Conservation (phyloP, 2,888 invertebrate genomes). For the Acleris literana region DNA sequence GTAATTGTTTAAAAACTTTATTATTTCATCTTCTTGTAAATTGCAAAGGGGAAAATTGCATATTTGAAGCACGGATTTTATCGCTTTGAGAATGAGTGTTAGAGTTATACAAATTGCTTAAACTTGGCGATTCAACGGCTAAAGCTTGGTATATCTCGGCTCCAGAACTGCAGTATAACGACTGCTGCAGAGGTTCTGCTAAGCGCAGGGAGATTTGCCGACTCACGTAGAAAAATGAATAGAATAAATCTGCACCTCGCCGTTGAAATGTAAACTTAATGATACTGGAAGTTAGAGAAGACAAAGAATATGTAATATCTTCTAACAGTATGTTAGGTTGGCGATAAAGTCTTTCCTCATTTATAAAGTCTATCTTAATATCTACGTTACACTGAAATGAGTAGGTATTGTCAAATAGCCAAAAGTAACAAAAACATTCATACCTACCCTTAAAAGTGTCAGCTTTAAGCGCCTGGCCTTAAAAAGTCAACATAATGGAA, state of each 20-base stretch:
- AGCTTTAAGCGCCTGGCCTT: too few relatives aligned
- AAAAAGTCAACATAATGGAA: too few relatives aligned
- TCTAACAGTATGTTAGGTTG: too few relatives aligned
- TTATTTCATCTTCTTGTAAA: neutral
- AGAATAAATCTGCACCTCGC: constrained; percentile 51
- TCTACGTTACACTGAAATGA: too few relatives aligned
- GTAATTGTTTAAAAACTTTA: constrained; percentile 40
- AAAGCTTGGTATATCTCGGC: constrained; percentile 45
- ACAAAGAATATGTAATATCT: neutral
- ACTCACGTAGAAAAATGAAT: constrained; percentile 57
- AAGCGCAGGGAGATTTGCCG: constrained; percentile 58
- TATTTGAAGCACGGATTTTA: constrained; percentile 17
- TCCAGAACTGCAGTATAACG: constrained; percentile 57
- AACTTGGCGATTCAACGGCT: constrained; percentile 43
- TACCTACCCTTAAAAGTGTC: too few relatives aligned
- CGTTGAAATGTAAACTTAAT: constrained; percentile 48
- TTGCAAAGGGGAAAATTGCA: constrained; percentile 5
- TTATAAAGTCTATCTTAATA: too few relatives aligned
- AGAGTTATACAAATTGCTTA: constrained; percentile 39
- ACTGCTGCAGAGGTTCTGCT: constrained; percentile 51
- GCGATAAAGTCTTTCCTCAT: too few relatives aligned
- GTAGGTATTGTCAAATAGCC: too few relatives aligned
- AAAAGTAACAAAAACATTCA: too few relatives aligned
- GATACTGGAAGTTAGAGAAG: constrained; percentile 35
- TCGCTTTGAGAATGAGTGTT: constrained; percentile 16